Conservation (phyloP, 2,797 vertebrate genomes). For the Calcarius lapponicus region DNA sequence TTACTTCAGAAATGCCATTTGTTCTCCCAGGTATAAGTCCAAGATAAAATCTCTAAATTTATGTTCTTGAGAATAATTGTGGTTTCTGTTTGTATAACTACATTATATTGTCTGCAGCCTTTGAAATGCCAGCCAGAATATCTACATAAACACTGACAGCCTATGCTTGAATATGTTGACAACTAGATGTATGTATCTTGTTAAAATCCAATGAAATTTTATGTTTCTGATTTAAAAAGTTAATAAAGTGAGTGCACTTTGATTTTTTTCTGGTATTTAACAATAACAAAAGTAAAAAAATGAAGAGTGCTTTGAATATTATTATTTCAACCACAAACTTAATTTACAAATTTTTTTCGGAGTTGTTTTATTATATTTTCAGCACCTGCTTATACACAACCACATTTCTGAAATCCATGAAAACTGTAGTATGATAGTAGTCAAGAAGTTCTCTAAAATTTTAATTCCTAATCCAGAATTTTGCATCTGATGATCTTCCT, state of each 20-base stretch:
- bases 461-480: neutral
- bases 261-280: neutral
- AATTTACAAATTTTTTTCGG: rapidly evolving
- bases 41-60: neutral
- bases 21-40: neutral
- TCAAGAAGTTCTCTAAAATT: neutral
- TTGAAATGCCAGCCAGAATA: neutral
- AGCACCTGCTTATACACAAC: neutral
- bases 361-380: neutral
- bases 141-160: neutral
- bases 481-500: neutral
- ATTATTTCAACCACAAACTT: neutral
- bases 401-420: neutral
- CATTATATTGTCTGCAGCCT: neutral
- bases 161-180: neutral
- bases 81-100: neutral
- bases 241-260: neutral
- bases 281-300: neutral
- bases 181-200: neutral
- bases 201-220: neutral
- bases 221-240: neutral
- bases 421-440: rapidly evolving
- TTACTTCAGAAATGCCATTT: neutral
- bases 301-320: rapidly evolving
- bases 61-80: neutral